Conservation (phyloP, 2,113 vertebrate species). For the Catharus fuscescens region DNA sequence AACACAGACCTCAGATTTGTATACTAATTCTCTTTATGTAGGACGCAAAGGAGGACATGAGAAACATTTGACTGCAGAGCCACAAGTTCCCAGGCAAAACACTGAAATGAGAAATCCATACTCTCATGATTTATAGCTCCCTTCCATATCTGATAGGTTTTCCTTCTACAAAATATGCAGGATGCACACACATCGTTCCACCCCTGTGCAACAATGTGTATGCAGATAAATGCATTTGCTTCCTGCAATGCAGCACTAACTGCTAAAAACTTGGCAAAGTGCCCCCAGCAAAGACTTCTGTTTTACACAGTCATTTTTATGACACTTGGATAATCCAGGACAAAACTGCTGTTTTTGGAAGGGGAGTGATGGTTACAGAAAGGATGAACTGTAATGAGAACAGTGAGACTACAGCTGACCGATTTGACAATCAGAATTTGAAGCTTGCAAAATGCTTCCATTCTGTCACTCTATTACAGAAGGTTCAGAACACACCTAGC, state of each 20-base stretch:
- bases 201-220: accelerated
- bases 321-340: not conserved
- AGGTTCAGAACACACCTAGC: not conserved
- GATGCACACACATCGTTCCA: accelerated
- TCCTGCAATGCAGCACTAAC: not conserved
- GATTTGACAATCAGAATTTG: not conserved
- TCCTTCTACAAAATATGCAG: not conserved
- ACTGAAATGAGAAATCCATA: not conserved
- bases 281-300: not conserved
- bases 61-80: not conserved
- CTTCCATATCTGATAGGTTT: not conserved
- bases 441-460: not conserved
- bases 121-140: not conserved
- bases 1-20: not conserved
- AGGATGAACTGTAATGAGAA: not conserved
- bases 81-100: not conserved
- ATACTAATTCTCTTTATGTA: not conserved
- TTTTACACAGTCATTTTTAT: not conserved
- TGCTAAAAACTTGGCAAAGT: not conserved
- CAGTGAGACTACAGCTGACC: not conserved
- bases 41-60: not conserved
- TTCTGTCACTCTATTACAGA: not conserved
- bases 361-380: not conserved
- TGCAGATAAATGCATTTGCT: not conserved
- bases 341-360: not conserved